phyloP scores from a whole-genome alignment of 2,113 vertebrate species.

The Lanius ludovicianus region DNA sequence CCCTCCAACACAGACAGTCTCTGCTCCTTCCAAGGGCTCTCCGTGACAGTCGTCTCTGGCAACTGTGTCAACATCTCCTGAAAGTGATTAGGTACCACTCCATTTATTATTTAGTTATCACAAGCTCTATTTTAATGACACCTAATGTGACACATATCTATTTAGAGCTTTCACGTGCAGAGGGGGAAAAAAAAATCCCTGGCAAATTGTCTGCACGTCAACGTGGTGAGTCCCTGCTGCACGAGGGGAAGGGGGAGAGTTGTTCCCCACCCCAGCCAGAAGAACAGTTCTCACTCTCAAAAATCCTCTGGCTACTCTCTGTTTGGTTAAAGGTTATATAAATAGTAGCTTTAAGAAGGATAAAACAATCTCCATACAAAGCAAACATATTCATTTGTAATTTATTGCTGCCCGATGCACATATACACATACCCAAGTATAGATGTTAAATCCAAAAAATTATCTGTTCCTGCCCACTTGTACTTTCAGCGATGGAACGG shows the following conservation, averaged over 20 bases:
- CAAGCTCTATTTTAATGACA: conserved; percentile 28
- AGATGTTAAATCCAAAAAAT: conserved; percentile 24
- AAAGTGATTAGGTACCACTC: conserved; percentile 49
- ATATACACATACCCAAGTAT: background rate
- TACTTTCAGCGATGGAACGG: background rate
- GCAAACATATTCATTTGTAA: conserved; percentile 75
- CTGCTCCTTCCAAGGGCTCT: conserved; percentile 1
- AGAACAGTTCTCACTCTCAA: conserved; percentile 70
- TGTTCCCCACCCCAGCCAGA: conserved; percentile 33
- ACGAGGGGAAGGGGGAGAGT: background rate
- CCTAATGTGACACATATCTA: conserved; percentile 4
- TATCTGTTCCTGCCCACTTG: conserved; percentile 21
- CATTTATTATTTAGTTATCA: conserved; percentile 42
- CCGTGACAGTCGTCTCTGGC: background rate
- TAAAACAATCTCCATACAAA: conserved; percentile 75
- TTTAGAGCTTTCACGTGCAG: background rate
- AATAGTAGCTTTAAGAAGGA: conserved; percentile 79
- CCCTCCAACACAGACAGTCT: background rate
- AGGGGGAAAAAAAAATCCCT: background rate
- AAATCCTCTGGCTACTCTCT: conserved; percentile 72
- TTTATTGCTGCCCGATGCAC: conserved; percentile 69
- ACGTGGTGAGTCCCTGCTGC: background rate
- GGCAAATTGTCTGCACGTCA: background rate
- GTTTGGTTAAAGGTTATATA: conserved; percentile 79
- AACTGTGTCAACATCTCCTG: conserved; percentile 34